phyloP scores from a whole-genome alignment of 2,797 vertebrate species.

The Arctocebus calabarensis region DNA sequence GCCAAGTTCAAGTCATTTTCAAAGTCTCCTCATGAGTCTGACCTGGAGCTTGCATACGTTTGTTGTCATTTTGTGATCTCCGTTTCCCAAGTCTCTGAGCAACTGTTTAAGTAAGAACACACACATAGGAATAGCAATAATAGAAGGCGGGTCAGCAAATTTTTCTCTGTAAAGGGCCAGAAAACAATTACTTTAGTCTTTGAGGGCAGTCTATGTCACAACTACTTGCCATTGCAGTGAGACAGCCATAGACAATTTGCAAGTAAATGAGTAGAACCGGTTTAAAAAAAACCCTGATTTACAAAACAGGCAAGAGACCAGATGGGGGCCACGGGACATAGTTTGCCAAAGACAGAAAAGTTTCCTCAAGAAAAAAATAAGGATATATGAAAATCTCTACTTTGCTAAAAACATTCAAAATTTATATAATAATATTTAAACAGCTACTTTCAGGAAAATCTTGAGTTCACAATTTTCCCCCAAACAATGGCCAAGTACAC shows the following conservation, averaged over 20 bases:
- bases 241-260: not conserved
- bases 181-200: not conserved
- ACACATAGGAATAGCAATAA: not conserved
- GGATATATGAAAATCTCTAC: not conserved
- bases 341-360: not conserved
- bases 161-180: not conserved
- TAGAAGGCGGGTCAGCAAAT: not conserved
- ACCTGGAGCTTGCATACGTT: not conserved
- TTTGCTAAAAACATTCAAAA: not conserved
- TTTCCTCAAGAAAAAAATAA: slow-evolving; percentile 50
- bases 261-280: not conserved
- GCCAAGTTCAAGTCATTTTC: not conserved
- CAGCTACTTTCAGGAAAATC: not conserved
- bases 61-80: slow-evolving; percentile 27
- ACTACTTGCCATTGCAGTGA: not conserved
- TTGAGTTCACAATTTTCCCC: not conserved
- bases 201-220: not conserved
- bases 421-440: slow-evolving; percentile 44
- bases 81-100: not conserved
- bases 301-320: not conserved
- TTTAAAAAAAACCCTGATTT: slow-evolving; percentile 54
- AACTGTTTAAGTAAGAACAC: not conserved
- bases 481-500: not conserved
- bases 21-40: not conserved
- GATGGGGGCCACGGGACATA: not conserved